A percentile compares a stretch with the other conserved stretches of the same genome.
phyloP scores from a whole-genome alignment of 2,113 vertebrate genomes.

The Leucosticte australis region DNA sequence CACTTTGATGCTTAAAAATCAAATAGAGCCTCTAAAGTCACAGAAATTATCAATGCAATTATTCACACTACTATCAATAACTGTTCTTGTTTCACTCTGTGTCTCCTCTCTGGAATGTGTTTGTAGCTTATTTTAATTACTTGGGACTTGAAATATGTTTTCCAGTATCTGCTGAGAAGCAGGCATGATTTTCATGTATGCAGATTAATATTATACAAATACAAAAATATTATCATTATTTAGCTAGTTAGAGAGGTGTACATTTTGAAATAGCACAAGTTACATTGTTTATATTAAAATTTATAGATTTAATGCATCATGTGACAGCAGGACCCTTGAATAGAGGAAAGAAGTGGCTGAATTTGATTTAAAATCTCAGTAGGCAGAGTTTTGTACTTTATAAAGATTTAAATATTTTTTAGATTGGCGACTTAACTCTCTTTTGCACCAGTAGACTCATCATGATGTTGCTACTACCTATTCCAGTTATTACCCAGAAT shows the following conservation, averaged over 20 bases:
- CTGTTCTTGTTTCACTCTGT: neutral
- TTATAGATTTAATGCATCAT: neutral
- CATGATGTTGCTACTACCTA: neutral
- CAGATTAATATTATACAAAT: neutral
- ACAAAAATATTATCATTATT: neutral
- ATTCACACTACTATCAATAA: neutral
- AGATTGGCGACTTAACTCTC: neutral
- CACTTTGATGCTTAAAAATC: neutral
- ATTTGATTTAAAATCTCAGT: neutral
- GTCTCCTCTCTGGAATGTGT: neutral
- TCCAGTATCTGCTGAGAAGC: neutral
- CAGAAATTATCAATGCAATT: neutral
- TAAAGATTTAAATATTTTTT: neutral
- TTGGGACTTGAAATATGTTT: neutral
- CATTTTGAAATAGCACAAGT: neutral
- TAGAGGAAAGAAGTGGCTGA: neutral
- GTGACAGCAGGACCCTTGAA: neutral
- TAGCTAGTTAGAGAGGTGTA: neutral
- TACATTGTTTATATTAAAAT: neutral
- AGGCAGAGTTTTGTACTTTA: neutral
- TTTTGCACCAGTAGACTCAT: neutral
- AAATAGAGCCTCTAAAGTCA: neutral
- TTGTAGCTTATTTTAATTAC: neutral
- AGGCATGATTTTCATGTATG: neutral
- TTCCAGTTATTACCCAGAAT: neutral